Base-by-base conservation (phyloP, 2,888 invertebrate genomes). In the Vannuccia rotundouncinata region DNA sequence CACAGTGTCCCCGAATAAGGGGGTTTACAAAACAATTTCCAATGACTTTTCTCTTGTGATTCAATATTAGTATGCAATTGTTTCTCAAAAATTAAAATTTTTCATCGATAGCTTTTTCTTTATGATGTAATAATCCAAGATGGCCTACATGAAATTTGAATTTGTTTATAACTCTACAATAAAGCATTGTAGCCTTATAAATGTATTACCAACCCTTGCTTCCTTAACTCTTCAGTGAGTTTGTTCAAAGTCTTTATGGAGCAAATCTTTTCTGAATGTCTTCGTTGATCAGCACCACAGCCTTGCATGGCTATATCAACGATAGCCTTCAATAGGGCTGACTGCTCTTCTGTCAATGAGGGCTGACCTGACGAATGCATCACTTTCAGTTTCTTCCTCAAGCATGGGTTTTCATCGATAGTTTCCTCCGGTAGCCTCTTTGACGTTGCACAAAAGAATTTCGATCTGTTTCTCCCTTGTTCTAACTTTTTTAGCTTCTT, bases 281-380 rank as follows among this genome's bases (percentile, higher is more conserved):
- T 25, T 29, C 80, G 29, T 27, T 80, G 77, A 59, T 77, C 80
- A 29, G 80, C 77, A 30, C 45, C 78, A 45, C 77, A 25, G 45
- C 59, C 28, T 25, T 17, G 27, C 13, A 73, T 22, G 17, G 77
- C 78, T 31, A 80, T 77, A 29, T 77, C 59, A 5, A 78, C 29
- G 25, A 78, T 59, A 25, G 85, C 82, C 27, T 27, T 76, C 29
- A 79, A 29, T 59, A 80, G 78, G 31, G 17, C 77, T 27, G 77
- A 28, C 29, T 80, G 80, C 31, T 79, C 77, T 73, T 30, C 78
- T 59, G 45, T 29, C 22, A 59, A 13, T 17, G 25, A 27, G 27
- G 78, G 80, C 29, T 76, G 31, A 78, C 59, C 59, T 29, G 28
- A 25, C n/a, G 77, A 28, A 60, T 22, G 73, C 22, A 22, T 31